Base-by-base conservation (phyloP, 2,888 invertebrate species). In the Euplexia lucipara region DNA sequence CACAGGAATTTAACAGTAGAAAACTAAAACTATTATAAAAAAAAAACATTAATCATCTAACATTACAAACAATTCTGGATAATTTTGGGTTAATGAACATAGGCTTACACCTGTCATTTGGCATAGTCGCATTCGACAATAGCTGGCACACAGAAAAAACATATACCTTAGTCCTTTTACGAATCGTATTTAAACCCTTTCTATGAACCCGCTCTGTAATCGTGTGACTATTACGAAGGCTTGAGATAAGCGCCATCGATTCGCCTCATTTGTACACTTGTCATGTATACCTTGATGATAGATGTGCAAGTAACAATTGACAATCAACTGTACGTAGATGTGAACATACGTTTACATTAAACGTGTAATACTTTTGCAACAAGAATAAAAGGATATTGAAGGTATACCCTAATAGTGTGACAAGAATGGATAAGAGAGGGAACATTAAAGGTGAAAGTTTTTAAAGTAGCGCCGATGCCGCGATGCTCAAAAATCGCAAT, bases 161-260 rank as follows among this genome's bases (percentile, higher is more conserved):
- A n/a, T n/a, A n/a, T n/a, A n/a, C n/a, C 16, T 45, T 26, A 16
- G 34, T 47, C 34, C 39, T 34, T 20, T 49, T 30, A 44, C 9
- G 9, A 35, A 59, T 39, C 34, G 20, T 20, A 56, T 35, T 39
- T 14, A 18, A 37, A 39, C 41, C 39, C 32, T 16, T 54, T 64
- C 60, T 56, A 56, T 67, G 54, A 45, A 59, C 9, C 70, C 59
- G 75, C 61, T 47, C 57, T 71, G 54, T 72, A 69, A 79, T 78
- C 70, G 70, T 67, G 58, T 60, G 52, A 60, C 79, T 70, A 79
- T 78, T 78, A 78, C 70, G 51, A 66, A 61, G 70, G 60, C 52
- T 63, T 47, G 67, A 65, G 77, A 60, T 70, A 77, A 59, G 77
- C 74, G 77, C 79, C 79, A 62, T 63, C 22, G 47, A 52, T 58